A percentile compares a stretch with the other conserved stretches of the same genome.
Evolutionary conservation across 2,888 invertebrate genomes (phyloP).

Genomic region (Caprella mutica): DNA sequence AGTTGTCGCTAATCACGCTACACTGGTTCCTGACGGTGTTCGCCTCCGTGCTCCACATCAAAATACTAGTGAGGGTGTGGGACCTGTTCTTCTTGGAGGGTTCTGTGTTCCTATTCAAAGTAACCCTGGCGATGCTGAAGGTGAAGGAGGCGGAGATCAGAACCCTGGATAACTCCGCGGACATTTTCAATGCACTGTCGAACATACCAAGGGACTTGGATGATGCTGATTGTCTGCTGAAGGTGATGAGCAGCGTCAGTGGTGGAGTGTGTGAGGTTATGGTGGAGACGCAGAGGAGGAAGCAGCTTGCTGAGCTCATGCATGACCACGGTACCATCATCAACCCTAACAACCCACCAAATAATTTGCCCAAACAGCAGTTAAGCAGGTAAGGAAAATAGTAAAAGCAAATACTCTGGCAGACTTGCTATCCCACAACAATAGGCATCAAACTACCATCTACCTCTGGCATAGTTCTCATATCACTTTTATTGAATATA

Average conservation of each 20-base stretch:
- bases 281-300: slow-evolving; percentile 75
- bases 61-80: slow-evolving; percentile 85
- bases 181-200: slow-evolving; percentile 93
- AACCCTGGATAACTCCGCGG: slow-evolving; percentile 84
- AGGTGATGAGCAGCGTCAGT: slow-evolving; percentile 64
- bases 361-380: slow-evolving; percentile 73
- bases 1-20: slow-evolving; percentile 80
- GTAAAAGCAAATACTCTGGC: background rate
- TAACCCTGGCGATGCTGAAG: slow-evolving; percentile 87
- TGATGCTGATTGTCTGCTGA: slow-evolving; percentile 75
- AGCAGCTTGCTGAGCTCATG: slow-evolving; percentile 91
- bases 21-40: slow-evolving; percentile 97
- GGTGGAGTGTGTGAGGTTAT: slow-evolving; percentile 70
- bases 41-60: slow-evolving; percentile 92
- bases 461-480: no score
- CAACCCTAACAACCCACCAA: slow-evolving; percentile 37
- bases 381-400: slow-evolving; percentile 50
- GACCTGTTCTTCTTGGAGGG: slow-evolving; percentile 95
- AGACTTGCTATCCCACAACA: no score
- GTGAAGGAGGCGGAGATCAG: slow-evolving; percentile 67
- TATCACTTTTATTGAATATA: no score
- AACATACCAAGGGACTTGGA: slow-evolving; percentile 90
- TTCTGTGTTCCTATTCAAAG: slow-evolving; percentile 83
- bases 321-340: slow-evolving; percentile 80
- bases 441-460: no score